These are phyloP conservation scores for Mycogona germanica DNA, from an alignment of 2,888 invertebrate species.

Conservation along the genomic window DNA sequence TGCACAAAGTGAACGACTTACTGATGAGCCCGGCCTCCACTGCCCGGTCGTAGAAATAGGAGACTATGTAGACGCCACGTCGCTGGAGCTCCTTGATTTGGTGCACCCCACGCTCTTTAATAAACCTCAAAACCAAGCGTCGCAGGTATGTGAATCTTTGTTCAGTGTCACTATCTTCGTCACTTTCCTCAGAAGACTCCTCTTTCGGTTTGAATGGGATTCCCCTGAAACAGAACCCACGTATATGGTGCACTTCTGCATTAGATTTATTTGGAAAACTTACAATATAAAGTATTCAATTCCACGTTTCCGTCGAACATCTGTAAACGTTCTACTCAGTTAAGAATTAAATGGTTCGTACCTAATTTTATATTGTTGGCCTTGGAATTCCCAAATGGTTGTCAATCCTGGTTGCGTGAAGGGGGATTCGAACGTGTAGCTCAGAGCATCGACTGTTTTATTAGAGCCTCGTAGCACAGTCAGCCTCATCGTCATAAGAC, in stretches of 20 bases:
- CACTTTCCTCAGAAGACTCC: too few relatives aligned
- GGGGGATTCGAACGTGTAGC: neutral
- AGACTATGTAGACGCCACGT: conserved; percentile 66
- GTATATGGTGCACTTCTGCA: too few relatives aligned
- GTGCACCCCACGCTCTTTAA: conserved; percentile 33
- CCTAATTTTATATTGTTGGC: conserved; percentile 5
- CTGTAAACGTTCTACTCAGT: neutral
- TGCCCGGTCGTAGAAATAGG: conserved; percentile 90
- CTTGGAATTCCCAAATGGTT: conserved; percentile 14
- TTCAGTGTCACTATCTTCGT: too few relatives aligned
- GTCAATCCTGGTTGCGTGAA: neutral
- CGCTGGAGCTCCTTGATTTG: conserved; percentile 46
- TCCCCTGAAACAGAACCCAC: neutral
- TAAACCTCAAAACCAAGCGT: too few relatives aligned
- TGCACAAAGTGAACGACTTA: too few relatives aligned
- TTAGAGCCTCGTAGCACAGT: conserved; percentile 47
- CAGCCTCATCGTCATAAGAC: conserved; percentile 80
- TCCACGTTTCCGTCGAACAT: neutral
- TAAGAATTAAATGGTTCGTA: neutral
- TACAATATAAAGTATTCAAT: too few relatives aligned
- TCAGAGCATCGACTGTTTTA: neutral
- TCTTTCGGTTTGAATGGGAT: too few relatives aligned
- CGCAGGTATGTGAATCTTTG: too few relatives aligned
- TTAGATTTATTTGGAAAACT: too few relatives aligned
- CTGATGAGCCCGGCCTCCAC: conserved; percentile 66